Percentiles rank a stretch among this genome's conserved stretches.
Conservation (phyloP, 2,797 vertebrate species). For the Catharus ustulatus region DNA sequence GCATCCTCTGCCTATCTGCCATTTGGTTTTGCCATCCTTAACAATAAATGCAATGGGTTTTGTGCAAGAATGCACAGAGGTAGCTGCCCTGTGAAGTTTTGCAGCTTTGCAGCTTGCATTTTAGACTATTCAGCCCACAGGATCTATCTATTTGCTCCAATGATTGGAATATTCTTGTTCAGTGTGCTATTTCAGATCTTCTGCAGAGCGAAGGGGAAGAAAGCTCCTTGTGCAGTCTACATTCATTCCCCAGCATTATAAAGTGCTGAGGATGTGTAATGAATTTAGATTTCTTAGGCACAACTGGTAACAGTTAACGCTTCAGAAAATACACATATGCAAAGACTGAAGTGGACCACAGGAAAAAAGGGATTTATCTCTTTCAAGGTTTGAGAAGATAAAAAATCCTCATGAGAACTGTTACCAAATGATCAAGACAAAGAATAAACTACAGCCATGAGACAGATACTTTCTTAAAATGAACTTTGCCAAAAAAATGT, state of each 20-base stretch:
- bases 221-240: not conserved
- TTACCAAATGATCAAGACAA: constrained; percentile 25
- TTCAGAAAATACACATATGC: constrained; percentile 26
- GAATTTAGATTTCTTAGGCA: constrained; percentile 35
- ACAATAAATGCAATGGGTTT: not conserved
- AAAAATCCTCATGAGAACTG: constrained; percentile 39
- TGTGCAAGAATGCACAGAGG: not conserved
- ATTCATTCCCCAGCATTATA: constrained; percentile 15
- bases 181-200: not conserved
- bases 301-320: constrained; percentile 45
- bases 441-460: constrained; percentile 25
- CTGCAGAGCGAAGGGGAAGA: not conserved
- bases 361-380: constrained; percentile 52
- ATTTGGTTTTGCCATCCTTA: not conserved
- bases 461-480: constrained; percentile 30
- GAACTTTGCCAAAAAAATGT: constrained; percentile 30
- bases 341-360: constrained; percentile 35
- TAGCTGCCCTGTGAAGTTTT: not conserved
- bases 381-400: constrained; percentile 15
- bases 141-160: not conserved
- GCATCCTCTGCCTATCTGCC: not conserved
- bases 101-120: not conserved
- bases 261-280: not conserved
- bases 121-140: not conserved
- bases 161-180: not conserved